These are phyloP conservation scores for Caenorhabditis virilis DNA, from an alignment of 2,888 invertebrate species.

Conservation along the genomic window DNA sequence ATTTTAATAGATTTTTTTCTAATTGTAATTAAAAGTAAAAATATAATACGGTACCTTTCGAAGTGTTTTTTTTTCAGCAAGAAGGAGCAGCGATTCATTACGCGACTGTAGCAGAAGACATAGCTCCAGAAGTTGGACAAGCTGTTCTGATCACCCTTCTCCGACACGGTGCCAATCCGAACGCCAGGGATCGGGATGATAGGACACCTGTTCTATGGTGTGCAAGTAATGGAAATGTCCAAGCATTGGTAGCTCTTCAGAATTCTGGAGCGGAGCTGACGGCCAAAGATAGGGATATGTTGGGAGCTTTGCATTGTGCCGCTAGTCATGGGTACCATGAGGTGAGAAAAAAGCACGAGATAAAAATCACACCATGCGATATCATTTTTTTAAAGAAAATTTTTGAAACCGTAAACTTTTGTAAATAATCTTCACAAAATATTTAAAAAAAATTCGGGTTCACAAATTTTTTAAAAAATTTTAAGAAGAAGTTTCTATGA, in stretches of 20 bases:
- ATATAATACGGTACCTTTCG: no score
- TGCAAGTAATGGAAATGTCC: constrained; percentile 90
- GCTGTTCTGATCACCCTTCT: constrained; percentile 56
- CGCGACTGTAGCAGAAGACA: constrained; percentile 81
- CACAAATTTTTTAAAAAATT: no score
- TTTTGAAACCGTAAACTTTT: no score
- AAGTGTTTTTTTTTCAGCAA: constrained; percentile 72
- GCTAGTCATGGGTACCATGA: constrained; percentile 92
- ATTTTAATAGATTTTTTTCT: constrained; percentile 2
- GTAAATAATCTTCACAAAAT: no score
- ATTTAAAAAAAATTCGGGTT: no score
- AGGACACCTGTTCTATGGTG: constrained; percentile 95
- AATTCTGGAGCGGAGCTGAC: constrained; percentile 84
- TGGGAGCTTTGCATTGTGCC: constrained; percentile 94
- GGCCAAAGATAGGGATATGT: constrained; percentile 86
- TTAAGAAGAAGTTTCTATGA: no score
- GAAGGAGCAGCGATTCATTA: constrained; percentile 95
- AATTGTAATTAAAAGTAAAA: no score
- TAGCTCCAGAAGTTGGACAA: constrained; percentile 43
- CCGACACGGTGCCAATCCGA: constrained; percentile 77
- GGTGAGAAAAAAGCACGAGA: no score
- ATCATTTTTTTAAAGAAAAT: no score
- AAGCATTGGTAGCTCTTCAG: constrained; percentile 85
- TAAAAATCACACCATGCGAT: no score
- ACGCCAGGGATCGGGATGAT: constrained; percentile 87